A percentile compares a stretch with the other conserved stretches of the same genome.
Evolutionary conservation across 2,888 invertebrate genomes (phyloP).

Genomic region (Tridacna gigas): DNA sequence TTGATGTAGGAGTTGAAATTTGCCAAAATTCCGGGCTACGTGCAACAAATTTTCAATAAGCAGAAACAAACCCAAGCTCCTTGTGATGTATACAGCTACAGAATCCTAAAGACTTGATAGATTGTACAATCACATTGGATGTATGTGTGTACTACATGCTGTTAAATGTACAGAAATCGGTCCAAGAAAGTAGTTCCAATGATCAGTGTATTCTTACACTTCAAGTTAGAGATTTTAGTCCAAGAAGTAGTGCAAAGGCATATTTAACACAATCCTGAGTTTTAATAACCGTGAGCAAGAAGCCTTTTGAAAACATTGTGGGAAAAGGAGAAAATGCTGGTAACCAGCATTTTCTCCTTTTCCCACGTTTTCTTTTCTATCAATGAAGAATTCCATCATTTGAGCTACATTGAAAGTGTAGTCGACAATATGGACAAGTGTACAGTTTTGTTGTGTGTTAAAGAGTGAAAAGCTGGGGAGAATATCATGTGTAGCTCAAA

Average conservation of each 20-base stretch:
- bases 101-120: neutral
- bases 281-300: neutral
- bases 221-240: neutral
- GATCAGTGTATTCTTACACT: neutral
- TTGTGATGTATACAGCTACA: neutral
- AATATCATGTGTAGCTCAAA: neutral
- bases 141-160: neutral
- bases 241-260: neutral
- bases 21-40: conserved; percentile 61
- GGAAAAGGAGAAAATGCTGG: neutral
- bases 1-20: conserved; percentile 7
- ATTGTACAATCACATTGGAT: conserved; percentile 1
- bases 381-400: no score
- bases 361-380: neutral
- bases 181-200: neutral
- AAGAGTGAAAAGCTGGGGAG: neutral
- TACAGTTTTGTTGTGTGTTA: no score
- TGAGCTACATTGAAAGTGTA: no score
- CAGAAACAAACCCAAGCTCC: conserved; percentile 2
- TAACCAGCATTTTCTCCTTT: neutral
- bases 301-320: neutral
- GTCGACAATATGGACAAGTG: no score
- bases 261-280: neutral
- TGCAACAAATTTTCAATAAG: conserved; percentile 39
- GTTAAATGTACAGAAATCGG: neutral